Evolutionary conservation across 1,140 invertebrate species (phyloP).

Genomic region (Mercenaria mercenaria): DNA sequence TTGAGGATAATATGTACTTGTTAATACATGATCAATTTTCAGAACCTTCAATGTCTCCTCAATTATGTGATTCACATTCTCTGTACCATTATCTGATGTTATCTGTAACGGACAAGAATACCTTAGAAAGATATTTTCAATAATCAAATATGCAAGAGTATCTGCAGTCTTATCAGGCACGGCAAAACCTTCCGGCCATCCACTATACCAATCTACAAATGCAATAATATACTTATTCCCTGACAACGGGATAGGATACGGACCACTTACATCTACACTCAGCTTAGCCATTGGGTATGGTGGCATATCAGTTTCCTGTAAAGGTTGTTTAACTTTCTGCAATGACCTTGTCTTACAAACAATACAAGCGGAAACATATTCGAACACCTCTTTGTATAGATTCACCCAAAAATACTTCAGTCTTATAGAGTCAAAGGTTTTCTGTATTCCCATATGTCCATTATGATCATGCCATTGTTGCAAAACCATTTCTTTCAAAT

Average conservation of each 20-base stretch:
- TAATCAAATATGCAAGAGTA: slow-evolving; percentile 54
- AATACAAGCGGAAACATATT: slow-evolving; percentile 58
- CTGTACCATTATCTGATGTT: slow-evolving; percentile 63
- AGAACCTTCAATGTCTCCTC: slow-evolving; percentile 41
- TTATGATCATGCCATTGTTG: slow-evolving; percentile 60
- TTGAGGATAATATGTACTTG: slow-evolving; percentile 47
- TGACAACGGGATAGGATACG: slow-evolving; percentile 59
- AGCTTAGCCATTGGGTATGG: slow-evolving; percentile 64
- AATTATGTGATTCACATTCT: slow-evolving; percentile 44
- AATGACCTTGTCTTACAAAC: slow-evolving; percentile 50
- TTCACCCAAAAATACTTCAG: slow-evolving; percentile 58
- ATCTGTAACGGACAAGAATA: slow-evolving; percentile 46
- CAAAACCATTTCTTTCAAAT: neutral
- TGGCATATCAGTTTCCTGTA: slow-evolving; percentile 63
- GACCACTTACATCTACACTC: slow-evolving; percentile 59
- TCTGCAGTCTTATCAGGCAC: slow-evolving; percentile 61
- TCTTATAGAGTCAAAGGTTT: slow-evolving; percentile 56
- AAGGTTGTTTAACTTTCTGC: neutral
- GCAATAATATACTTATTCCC: slow-evolving; percentile 68
- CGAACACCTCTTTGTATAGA: slow-evolving; percentile 51
- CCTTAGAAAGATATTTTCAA: slow-evolving; percentile 64
- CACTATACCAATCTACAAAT: slow-evolving; percentile 63
- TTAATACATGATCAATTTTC: slow-evolving; percentile 62
- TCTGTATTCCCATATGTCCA: slow-evolving; percentile 65
- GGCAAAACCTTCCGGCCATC: slow-evolving; percentile 67